Conservation (phyloP, 2,113 vertebrate genomes). For the Cyphomyrus plagiostoma region DNA sequence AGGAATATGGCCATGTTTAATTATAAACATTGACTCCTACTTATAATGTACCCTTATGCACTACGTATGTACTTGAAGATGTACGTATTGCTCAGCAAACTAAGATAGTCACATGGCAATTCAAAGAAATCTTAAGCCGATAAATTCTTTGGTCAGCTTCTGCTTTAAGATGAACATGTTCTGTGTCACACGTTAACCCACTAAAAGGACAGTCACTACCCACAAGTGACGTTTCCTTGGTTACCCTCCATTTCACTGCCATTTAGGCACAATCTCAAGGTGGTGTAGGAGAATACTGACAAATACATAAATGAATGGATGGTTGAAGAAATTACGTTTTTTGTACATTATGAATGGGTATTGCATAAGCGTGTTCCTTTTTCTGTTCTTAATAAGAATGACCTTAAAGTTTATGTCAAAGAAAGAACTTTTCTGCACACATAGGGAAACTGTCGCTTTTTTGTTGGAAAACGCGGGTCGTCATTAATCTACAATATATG, state of each 20-base stretch:
- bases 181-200: slow-evolving; percentile 60
- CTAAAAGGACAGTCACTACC: slow-evolving; percentile 41
- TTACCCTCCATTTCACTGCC: not conserved
- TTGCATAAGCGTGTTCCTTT: not conserved
- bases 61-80: slow-evolving; percentile 36
- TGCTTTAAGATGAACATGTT: slow-evolving; percentile 63
- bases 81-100: slow-evolving; percentile 42
- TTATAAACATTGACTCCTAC: slow-evolving; percentile 18
- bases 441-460: slow-evolving; percentile 30
- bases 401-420: slow-evolving; percentile 45
- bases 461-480: slow-evolving; percentile 29
- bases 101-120: slow-evolving; percentile 62
- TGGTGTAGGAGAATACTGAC: slow-evolving; percentile 15
- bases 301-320: slow-evolving; percentile 29
- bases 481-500: slow-evolving; percentile 42
- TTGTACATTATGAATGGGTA: not conserved
- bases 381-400: slow-evolving; percentile 26
- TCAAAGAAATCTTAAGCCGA: slow-evolving; percentile 52
- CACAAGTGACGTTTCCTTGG: slow-evolving; percentile 17
- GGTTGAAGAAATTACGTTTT: slow-evolving; percentile 14
- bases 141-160: slow-evolving; percentile 59
- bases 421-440: slow-evolving; percentile 38
- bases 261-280: slow-evolving; percentile 24
- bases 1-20: slow-evolving; percentile 12
- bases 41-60: not conserved